A percentile compares a stretch with the other conserved stretches of the same genome.
phyloP scores from a whole-genome alignment of 2,888 invertebrate genomes.

The Eupelmus urozonus region DNA sequence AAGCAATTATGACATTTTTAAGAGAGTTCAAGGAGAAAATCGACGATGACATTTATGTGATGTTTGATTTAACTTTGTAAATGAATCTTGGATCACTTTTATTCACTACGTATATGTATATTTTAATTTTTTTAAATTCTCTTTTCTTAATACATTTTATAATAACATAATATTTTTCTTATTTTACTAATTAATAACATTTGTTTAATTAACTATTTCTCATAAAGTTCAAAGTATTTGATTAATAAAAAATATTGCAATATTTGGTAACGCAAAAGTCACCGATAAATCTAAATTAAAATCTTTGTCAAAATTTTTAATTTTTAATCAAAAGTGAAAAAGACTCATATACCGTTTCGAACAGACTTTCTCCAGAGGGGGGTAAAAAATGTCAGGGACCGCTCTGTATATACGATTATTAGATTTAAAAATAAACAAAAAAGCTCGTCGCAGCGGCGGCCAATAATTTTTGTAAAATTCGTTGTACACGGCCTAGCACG shows the following conservation, averaged over 20 bases:
- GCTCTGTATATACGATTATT: slow-evolving; percentile 59
- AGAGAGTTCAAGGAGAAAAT: not conserved
- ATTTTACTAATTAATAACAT: too few species aligned
- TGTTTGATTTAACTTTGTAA: not conserved
- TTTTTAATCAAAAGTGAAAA: slow-evolving; percentile 6
- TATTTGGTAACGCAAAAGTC: too few species aligned
- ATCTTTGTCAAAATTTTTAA: too few species aligned
- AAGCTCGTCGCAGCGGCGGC: slow-evolving; percentile 38
- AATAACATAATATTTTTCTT: too few species aligned
- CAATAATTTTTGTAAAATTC: slow-evolving; percentile 57
- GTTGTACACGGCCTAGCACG: slow-evolving; percentile 54
- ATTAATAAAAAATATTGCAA: too few species aligned
- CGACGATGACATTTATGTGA: not conserved
- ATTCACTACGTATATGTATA: too few species aligned
- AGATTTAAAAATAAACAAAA: slow-evolving; percentile 17
- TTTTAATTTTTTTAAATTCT: not conserved
- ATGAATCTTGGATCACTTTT: slow-evolving; percentile 18
- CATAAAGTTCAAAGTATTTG: too few species aligned
- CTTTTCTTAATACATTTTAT: too few species aligned
- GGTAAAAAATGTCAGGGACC: slow-evolving; percentile 39
- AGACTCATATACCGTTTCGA: slow-evolving; percentile 31
- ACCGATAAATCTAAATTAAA: too few species aligned
- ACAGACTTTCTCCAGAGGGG: not conserved
- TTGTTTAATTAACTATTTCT: too few species aligned
- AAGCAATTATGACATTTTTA: not conserved